Evolutionary conservation across 1,140 invertebrate genomes (phyloP).

Genomic region (Penaeus japonicus): DNA sequence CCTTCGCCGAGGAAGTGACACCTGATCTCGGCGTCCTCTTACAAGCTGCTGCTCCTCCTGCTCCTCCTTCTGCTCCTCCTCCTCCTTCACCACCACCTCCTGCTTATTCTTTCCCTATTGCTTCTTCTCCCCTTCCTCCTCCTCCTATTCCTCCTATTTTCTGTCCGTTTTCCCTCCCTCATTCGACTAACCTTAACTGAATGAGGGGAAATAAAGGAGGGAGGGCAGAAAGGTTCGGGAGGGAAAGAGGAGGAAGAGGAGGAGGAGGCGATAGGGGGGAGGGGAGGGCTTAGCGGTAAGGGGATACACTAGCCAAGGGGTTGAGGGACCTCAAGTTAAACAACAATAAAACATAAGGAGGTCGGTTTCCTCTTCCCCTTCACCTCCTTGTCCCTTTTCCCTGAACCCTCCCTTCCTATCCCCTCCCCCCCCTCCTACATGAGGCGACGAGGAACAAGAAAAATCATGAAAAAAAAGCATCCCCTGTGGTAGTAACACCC

Average conservation of each 20-base stretch:
- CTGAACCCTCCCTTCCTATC: too few relatives aligned
- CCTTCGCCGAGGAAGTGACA: too few relatives aligned
- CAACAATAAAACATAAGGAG: constrained; percentile 61
- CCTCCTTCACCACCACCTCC: too few relatives aligned
- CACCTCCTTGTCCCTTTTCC: not conserved
- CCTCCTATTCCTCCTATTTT: not conserved
- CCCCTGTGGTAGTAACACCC: not conserved
- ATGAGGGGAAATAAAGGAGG: not conserved
- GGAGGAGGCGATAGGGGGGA: not conserved
- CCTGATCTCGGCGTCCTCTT: too few relatives aligned
- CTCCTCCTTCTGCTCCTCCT: not conserved
- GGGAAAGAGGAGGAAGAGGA: not conserved
- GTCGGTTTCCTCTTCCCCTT: constrained; percentile 59
- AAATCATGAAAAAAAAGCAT: not conserved
- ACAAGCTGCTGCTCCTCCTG: too few relatives aligned
- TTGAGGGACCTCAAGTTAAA: not conserved
- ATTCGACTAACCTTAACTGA: not conserved
- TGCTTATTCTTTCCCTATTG: too few relatives aligned
- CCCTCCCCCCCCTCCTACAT: too few relatives aligned
- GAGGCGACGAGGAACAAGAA: too few relatives aligned
- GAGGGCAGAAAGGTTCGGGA: not conserved
- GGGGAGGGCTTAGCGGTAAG: not conserved
- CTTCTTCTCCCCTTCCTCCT: not conserved
- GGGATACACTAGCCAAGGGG: not conserved
- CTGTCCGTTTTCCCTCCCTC: not conserved